These are phyloP conservation scores for Jacana jacana DNA, from an alignment of 2,113 vertebrate species.

Conservation along the genomic window DNA sequence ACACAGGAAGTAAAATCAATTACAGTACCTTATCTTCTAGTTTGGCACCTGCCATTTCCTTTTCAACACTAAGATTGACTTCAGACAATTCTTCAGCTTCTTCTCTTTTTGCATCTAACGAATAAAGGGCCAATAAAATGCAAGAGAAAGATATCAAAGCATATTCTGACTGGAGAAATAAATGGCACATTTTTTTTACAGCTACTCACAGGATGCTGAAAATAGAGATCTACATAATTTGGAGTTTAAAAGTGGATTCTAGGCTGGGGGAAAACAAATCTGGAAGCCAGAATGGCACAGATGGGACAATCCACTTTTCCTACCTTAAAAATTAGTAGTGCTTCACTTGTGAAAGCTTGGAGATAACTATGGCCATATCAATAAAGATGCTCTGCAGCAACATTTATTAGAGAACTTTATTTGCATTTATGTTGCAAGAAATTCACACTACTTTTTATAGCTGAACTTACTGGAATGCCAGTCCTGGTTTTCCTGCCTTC, in stretches of 20 bases:
- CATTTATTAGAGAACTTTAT: not conserved
- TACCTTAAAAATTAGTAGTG: not conserved
- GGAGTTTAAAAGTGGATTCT: not conserved
- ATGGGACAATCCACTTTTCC: not conserved
- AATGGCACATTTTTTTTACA: not conserved
- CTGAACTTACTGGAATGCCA: not conserved
- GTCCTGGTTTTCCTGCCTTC: not conserved
- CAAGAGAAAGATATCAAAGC: slow-evolving; percentile 19
- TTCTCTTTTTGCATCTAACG: slow-evolving; percentile 59
- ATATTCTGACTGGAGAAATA: not conserved
- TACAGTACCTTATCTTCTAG: slow-evolving; percentile 73
- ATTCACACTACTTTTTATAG: not conserved
- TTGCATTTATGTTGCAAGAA: not conserved
- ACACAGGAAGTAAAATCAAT: not conserved
- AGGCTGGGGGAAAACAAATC: not conserved
- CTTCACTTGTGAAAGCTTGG: not conserved
- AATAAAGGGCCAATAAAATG: slow-evolving; percentile 27
- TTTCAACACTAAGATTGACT: slow-evolving; percentile 11
- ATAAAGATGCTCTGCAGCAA: not conserved
- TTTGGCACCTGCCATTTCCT: slow-evolving; percentile 18
- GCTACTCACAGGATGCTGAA: not conserved
- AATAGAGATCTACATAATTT: not conserved
- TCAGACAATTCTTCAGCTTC: slow-evolving; percentile 60
- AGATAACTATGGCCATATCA: not conserved
- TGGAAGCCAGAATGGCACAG: not conserved